Conservation (phyloP, 2,888 invertebrate genomes). For the Drosophila neotestacea region DNA sequence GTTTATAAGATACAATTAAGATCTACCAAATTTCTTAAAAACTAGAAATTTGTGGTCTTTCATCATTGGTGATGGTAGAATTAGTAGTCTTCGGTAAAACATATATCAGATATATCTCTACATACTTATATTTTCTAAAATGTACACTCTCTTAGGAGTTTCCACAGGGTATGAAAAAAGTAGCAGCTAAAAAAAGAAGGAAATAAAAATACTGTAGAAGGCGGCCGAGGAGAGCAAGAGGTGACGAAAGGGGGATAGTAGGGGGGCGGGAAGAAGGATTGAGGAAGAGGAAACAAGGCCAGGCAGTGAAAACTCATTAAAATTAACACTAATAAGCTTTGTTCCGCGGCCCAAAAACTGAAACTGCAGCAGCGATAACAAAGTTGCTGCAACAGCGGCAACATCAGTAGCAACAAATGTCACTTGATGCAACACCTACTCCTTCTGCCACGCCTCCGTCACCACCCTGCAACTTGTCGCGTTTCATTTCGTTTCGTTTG, state of each 20-base stretch:
- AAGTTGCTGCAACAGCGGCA: conserved; percentile 51
- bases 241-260: too few species aligned
- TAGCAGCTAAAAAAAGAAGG: neutral
- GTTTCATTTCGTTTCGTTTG: conserved; percentile 35
- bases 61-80: too few species aligned
- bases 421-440: conserved; percentile 57
- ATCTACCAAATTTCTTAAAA: too few species aligned
- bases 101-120: too few species aligned
- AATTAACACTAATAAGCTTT: conserved; percentile 73
- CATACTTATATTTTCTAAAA: too few species aligned
- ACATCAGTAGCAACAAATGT: conserved; percentile 52
- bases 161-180: conserved; percentile 3
- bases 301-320: conserved; percentile 70
- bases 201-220: conserved; percentile 8
- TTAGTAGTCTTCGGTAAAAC: too few species aligned
- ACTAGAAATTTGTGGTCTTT: too few species aligned
- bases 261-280: too few species aligned
- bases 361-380: conserved; percentile 61
- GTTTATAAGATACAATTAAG: too few species aligned
- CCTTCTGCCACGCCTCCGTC: neutral
- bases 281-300: conserved; percentile 44
- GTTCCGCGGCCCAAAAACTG: conserved; percentile 56
- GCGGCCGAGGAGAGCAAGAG: neutral
- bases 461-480: conserved; percentile 21
- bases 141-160: too few species aligned